phyloP scores from a whole-genome alignment of 2,113 vertebrate genomes.

The Epinephelus cyanopodus region DNA sequence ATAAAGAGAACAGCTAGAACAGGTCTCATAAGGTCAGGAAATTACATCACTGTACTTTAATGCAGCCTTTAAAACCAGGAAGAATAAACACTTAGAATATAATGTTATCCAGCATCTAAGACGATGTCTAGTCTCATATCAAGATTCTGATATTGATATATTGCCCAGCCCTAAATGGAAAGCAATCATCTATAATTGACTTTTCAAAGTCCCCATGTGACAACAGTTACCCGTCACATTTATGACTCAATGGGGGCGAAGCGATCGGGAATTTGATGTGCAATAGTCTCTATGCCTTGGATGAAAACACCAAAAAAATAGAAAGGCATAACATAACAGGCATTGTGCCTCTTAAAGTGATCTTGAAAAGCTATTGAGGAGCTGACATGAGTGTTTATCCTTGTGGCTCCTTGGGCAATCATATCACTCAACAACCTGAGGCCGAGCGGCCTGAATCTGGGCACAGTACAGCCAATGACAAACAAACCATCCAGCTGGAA shows the following conservation, averaged over 20 bases:
- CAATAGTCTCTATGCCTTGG: not conserved
- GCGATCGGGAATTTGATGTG: slow-evolving; percentile 2
- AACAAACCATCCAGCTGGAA: slow-evolving; percentile 30
- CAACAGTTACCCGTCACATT: not conserved
- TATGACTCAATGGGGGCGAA: not conserved
- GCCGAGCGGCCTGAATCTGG: slow-evolving; percentile 25
- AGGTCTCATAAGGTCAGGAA: no score
- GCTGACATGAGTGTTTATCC: slow-evolving; percentile 42
- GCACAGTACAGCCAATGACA: slow-evolving; percentile 13
- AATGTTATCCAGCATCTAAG: no score
- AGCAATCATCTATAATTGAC: not conserved
- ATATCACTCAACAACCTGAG: slow-evolving; percentile 55
- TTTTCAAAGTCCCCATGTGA: not conserved
- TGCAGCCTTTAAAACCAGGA: no score
- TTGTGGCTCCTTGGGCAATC: slow-evolving; percentile 52
- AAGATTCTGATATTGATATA: not conserved
- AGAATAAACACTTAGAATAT: no score
- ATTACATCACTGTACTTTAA: no score
- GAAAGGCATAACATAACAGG: not conserved
- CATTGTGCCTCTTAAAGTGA: slow-evolving; percentile 16
- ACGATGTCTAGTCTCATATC: no score
- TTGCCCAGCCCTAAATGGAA: not conserved
- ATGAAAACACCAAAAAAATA: not conserved
- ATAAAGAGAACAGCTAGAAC: no score
- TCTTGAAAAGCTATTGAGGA: slow-evolving; percentile 52